Evolutionary conservation across 2,113 vertebrate genomes (phyloP).

Genomic region (Brachypodius melanocephalos): DNA sequence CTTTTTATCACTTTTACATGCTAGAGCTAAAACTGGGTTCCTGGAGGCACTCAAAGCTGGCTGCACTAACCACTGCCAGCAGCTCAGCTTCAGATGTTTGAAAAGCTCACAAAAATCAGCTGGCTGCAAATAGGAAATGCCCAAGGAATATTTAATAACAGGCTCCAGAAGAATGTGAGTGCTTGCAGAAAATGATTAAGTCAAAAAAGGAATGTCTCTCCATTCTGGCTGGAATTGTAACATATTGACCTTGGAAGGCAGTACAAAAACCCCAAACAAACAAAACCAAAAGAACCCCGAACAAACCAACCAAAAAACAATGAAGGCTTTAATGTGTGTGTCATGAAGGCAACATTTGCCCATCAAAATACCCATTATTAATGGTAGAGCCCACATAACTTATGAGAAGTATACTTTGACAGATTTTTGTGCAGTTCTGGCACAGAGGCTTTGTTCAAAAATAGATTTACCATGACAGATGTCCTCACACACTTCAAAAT

Average conservation of each 20-base stretch:
- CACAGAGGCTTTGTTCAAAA: slow-evolving; percentile 32
- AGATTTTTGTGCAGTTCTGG: slow-evolving; percentile 23
- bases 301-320: background rate
- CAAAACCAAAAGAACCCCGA: background rate
- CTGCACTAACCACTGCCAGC: background rate
- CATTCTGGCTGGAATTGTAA: background rate
- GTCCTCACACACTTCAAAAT: slow-evolving; percentile 24
- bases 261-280: background rate
- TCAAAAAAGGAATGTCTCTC: background rate
- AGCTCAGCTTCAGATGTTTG: background rate
- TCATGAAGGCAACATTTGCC: background rate
- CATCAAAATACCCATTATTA: background rate
- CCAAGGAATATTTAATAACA: background rate
- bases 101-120: background rate
- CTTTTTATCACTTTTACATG: background rate
- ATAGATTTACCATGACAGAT: slow-evolving; percentile 49
- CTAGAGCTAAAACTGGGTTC: slow-evolving; percentile 3
- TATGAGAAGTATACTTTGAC: background rate
- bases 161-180: background rate
- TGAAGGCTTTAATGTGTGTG: background rate
- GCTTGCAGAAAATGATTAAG: background rate
- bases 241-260: background rate
- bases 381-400: background rate
- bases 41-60: background rate
- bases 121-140: background rate